Conservation (phyloP, 1,140 invertebrate species). For the Nebria ingens region DNA sequence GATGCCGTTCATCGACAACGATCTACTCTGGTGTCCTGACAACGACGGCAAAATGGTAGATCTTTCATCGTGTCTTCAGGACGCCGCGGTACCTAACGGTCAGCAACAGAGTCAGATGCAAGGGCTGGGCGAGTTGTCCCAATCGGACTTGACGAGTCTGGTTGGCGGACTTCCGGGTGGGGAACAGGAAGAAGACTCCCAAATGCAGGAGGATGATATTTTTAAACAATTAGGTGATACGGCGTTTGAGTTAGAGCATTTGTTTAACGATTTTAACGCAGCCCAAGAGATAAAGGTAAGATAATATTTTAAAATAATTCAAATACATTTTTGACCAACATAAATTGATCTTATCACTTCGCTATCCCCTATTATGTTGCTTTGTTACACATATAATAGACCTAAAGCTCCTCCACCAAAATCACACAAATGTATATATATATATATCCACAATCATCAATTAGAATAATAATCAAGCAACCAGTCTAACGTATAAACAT, state of each 20-base stretch:
- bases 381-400: too few species aligned
- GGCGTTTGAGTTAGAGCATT: constrained; percentile 45
- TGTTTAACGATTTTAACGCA: constrained; percentile 41
- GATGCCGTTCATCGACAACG: constrained; percentile 93
- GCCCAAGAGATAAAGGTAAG: constrained; percentile 39
- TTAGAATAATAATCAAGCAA: too few species aligned
- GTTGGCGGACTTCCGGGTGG: constrained; percentile 39
- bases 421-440: too few species aligned
- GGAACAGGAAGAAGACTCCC: constrained; percentile 26
- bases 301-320: too few species aligned
- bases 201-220: constrained; percentile 55
- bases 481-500: too few species aligned
- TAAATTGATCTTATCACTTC: too few species aligned
- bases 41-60: constrained; percentile 87
- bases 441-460: too few species aligned
- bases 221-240: constrained; percentile 58
- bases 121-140: constrained; percentile 48
- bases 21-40: constrained; percentile 81
- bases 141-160: constrained; percentile 54
- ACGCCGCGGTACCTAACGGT: constrained; percentile 32
- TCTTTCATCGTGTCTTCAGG: constrained; percentile 72
- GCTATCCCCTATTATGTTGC: too few species aligned
- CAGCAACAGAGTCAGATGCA: constrained; percentile 28
- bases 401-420: too few species aligned
- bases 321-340: too few species aligned